These are phyloP conservation scores for Lasioglossum villosulum DNA, from an alignment of 2,888 invertebrate genomes.

Conservation along the genomic window DNA sequence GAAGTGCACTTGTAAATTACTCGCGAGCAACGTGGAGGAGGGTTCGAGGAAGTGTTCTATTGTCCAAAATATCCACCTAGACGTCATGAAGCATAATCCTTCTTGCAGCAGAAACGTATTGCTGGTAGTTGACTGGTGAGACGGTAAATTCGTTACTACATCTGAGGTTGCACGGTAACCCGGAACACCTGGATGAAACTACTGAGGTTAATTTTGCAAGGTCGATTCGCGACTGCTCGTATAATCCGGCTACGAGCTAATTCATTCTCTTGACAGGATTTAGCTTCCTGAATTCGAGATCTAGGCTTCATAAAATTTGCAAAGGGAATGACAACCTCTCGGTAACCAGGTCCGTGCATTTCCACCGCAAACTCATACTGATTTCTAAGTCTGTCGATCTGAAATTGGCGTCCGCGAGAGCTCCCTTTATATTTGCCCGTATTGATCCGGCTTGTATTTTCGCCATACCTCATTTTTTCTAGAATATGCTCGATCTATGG, in stretches of 20 bases:
- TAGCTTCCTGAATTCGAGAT: slow-evolving; percentile 50
- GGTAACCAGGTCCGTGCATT: slow-evolving; percentile 5
- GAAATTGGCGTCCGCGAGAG: slow-evolving; percentile 9
- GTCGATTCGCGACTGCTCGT: slow-evolving; percentile 57
- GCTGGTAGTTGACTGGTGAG: neutral
- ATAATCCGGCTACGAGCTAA: slow-evolving; percentile 50
- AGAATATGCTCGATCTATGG: neutral
- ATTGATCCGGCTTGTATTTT: slow-evolving; percentile 13
- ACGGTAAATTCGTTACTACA: slow-evolving; percentile 35
- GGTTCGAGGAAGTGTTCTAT: neutral
- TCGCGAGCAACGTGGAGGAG: neutral
- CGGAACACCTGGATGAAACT: slow-evolving; percentile 45
- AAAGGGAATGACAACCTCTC: slow-evolving; percentile 9
- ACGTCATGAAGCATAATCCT: neutral
- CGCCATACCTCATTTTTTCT: neutral
- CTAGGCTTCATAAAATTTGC: slow-evolving; percentile 57
- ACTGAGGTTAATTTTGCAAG: slow-evolving; percentile 58
- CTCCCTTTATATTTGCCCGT: neutral
- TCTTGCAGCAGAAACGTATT: neutral
- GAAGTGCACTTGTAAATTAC: neutral
- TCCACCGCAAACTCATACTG: slow-evolving; percentile 8
- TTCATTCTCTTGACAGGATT: slow-evolving; percentile 52
- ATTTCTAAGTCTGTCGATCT: slow-evolving; percentile 15
- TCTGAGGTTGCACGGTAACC: slow-evolving; percentile 12
- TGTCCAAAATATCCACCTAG: neutral